phyloP scores from a whole-genome alignment of 2,113 vertebrate genomes.

The Amphiprion ocellaris region DNA sequence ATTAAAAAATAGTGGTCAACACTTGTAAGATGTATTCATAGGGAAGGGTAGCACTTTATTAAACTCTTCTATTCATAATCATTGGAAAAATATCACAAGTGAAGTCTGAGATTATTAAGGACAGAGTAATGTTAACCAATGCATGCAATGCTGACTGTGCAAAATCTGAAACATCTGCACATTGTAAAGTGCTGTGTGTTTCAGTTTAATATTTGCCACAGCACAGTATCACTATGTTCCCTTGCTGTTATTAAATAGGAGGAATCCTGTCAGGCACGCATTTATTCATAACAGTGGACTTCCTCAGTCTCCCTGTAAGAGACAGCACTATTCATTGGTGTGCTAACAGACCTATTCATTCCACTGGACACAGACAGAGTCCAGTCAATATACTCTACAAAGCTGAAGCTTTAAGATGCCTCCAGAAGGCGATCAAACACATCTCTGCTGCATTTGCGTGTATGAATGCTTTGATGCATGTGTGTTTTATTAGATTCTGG shows the following conservation, averaged over 20 bases:
- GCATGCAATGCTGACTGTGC: too few relatives aligned
- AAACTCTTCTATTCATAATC: too few relatives aligned
- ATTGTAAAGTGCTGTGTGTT: neutral
- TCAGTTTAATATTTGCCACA: conserved; percentile 4
- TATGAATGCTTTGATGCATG: conserved; percentile 20
- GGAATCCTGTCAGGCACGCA: conserved; percentile 27
- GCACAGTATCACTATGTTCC: neutral
- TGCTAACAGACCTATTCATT: conserved; percentile 33
- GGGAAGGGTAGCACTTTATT: too few relatives aligned
- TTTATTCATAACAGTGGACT: conserved; percentile 41
- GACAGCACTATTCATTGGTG: conserved; percentile 32
- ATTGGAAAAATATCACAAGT: neutral
- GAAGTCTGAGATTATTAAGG: neutral
- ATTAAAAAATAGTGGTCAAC: too few relatives aligned
- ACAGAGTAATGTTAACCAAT: too few relatives aligned
- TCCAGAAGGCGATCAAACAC: conserved; percentile 15
- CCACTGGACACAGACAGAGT: conserved; percentile 11
- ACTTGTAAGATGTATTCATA: too few relatives aligned
- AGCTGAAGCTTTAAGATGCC: conserved; percentile 16
- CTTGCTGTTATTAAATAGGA: conserved; percentile 14
- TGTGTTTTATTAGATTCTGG: conserved; percentile 27
- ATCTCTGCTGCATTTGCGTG: conserved; percentile 11
- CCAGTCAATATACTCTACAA: conserved; percentile 22
- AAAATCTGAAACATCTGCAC: too few relatives aligned
- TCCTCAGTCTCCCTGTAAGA: conserved; percentile 11